Conservation (phyloP, 2,888 invertebrate species). For the Loripinus fragilis region DNA sequence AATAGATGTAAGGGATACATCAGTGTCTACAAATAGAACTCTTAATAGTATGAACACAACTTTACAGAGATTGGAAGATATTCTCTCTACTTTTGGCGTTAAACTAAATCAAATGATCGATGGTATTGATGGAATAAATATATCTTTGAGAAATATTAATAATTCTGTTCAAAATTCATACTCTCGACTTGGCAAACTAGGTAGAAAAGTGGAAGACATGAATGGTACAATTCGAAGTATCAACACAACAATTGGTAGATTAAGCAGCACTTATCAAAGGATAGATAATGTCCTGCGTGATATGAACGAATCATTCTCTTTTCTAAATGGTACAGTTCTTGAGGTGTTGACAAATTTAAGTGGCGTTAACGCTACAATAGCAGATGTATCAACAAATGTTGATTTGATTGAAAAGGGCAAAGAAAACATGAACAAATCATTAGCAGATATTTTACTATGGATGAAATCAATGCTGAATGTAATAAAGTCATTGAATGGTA, state of each 20-base stretch:
- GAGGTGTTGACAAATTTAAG: conserved; percentile 44
- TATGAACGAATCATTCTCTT: conserved; percentile 46
- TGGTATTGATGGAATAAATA: conserved; percentile 35
- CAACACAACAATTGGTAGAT: conserved; percentile 22
- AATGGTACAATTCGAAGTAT: conserved; percentile 42
- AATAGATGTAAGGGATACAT: conserved; percentile 42
- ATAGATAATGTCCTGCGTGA: conserved; percentile 40
- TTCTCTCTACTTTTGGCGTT: conserved; percentile 26
- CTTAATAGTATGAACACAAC: conserved; percentile 52
- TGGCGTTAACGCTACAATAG: conserved; percentile 30
- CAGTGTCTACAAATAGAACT: conserved; percentile 48
- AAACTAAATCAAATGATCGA: conserved; percentile 39
- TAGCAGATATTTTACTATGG: conserved; percentile 41
- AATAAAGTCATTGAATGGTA: conserved; percentile 36
- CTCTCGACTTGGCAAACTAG: conserved; percentile 28
- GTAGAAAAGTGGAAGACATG: conserved; percentile 27
- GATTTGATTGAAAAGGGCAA: conserved; percentile 26
- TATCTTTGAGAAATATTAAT: conserved; percentile 51
- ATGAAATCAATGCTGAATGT: conserved; percentile 41
- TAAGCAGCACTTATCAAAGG: conserved; percentile 42
- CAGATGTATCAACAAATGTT: conserved; percentile 27
- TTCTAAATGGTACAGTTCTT: conserved; percentile 51
- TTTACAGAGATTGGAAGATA: conserved; percentile 42
- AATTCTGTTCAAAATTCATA: conserved; percentile 46
- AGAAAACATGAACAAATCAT: conserved; percentile 43